Evolutionary conservation across 2,113 vertebrate genomes (phyloP).

Genomic region (Perca fluviatilis): DNA sequence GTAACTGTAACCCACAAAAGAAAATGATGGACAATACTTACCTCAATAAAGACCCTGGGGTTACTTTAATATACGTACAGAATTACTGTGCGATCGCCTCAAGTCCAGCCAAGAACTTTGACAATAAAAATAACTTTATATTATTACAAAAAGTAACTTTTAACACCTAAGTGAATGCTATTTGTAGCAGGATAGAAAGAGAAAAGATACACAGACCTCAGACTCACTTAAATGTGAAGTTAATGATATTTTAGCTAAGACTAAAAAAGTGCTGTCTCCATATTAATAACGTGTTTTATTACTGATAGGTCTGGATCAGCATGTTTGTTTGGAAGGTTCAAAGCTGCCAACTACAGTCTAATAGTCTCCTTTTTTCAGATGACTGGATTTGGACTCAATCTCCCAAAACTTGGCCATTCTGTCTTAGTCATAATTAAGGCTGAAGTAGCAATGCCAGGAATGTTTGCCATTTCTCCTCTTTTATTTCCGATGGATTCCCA

Average conservation of each 20-base stretch:
- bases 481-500: constrained; percentile 76
- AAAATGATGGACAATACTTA: constrained; percentile 29
- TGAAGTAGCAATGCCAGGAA: constrained; percentile 79
- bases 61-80: constrained; percentile 32
- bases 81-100: not conserved
- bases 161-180: constrained; percentile 1
- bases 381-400: constrained; percentile 70
- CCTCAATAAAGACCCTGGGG: constrained; percentile 14
- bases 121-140: constrained; percentile 22
- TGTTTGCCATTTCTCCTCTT: constrained; percentile 78
- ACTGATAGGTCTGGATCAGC: constrained; percentile 40
- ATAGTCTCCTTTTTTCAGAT: constrained; percentile 69
- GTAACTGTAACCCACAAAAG: constrained; percentile 41
- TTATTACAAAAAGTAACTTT: constrained; percentile 6
- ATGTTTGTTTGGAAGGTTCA: constrained; percentile 51
- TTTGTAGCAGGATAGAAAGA: constrained; percentile 14
- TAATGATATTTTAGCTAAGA: constrained; percentile 14
- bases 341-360: constrained; percentile 56
- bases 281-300: constrained; percentile 44
- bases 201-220: not conserved
- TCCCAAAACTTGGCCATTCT: constrained; percentile 62
- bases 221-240: not conserved
- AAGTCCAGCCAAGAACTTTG: constrained; percentile 26
- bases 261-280: constrained; percentile 10
- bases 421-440: constrained; percentile 78